A percentile compares a stretch with the other conserved stretches of the same genome.
phyloP scores from a whole-genome alignment of 2,113 vertebrate species.

The Oplegnathus fasciatus region DNA sequence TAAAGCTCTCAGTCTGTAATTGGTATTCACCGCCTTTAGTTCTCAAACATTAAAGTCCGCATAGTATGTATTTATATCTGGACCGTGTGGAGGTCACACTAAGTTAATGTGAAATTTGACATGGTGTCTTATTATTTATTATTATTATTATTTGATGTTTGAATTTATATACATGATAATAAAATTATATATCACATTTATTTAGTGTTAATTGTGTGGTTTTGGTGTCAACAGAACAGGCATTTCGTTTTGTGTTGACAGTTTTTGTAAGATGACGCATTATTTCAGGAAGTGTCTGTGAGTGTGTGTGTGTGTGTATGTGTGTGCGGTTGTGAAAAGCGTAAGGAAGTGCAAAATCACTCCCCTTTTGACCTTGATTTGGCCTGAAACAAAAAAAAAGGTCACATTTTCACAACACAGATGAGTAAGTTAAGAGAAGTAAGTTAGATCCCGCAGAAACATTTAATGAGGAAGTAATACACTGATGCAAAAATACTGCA shows the following conservation, averaged over 20 bases:
- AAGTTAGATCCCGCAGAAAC: neutral
- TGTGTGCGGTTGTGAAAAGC: neutral
- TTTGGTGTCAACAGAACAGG: neutral
- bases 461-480: neutral
- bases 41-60: too few relatives aligned
- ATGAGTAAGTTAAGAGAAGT: too few relatives aligned
- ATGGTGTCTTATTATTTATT: too few relatives aligned
- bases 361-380: neutral
- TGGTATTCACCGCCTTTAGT: too few relatives aligned
- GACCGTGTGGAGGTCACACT: too few relatives aligned
- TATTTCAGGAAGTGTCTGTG: neutral
- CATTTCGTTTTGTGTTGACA: neutral
- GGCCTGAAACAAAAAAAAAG: neutral
- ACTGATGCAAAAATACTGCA: neutral
- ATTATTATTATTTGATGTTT: neutral
- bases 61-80: too few relatives aligned
- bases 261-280: neutral
- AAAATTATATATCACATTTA: neutral
- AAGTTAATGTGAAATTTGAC: too few relatives aligned
- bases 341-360: neutral
- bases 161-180: neutral
- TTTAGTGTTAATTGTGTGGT: neutral
- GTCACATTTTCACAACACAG: neutral
- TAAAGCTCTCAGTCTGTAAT: too few relatives aligned
- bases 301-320: too few relatives aligned